Evolutionary conservation across 2,797 vertebrate species (phyloP).

Genomic region (Miichthys miiuy): DNA sequence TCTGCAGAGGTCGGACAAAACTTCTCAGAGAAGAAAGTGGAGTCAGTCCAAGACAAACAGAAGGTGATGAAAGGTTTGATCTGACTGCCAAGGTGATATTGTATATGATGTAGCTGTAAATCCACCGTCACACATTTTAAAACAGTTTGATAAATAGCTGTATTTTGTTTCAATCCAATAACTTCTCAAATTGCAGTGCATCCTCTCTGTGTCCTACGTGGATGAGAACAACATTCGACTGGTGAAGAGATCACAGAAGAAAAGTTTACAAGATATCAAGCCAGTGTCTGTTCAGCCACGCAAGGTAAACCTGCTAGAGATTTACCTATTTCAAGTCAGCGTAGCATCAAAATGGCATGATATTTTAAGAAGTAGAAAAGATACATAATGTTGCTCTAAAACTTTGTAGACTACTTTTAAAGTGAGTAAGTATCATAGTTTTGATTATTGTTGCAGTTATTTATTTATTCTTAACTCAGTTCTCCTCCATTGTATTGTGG

Average conservation of each 20-base stretch:
- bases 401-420: no score
- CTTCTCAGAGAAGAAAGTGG: constrained; percentile 86
- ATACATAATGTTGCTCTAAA: no score
- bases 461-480: no score
- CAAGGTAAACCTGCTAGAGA: constrained; percentile 65
- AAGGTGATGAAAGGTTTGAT: constrained; percentile 71
- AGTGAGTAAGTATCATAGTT: no score
- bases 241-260: constrained; percentile 80
- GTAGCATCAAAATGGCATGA: background rate
- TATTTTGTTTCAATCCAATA: no score
- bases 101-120: background rate
- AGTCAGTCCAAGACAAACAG: constrained; percentile 79
- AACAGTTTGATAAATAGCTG: no score
- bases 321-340: no score
- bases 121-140: background rate
- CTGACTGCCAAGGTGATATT: background rate
- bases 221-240: constrained; percentile 84
- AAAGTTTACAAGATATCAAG: constrained; percentile 83
- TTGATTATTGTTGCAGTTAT: no score
- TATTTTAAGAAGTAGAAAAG: no score
- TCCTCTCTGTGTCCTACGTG: constrained; percentile 88
- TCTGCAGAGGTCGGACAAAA: constrained; percentile 78
- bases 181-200: constrained; percentile 68
- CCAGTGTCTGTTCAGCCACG: constrained; percentile 74
- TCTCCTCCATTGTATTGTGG: background rate